Percentiles rank a stretch among this genome's conserved stretches.
Conservation (phyloP, 2,113 vertebrate species). For the Pontoporia blainvillei region DNA sequence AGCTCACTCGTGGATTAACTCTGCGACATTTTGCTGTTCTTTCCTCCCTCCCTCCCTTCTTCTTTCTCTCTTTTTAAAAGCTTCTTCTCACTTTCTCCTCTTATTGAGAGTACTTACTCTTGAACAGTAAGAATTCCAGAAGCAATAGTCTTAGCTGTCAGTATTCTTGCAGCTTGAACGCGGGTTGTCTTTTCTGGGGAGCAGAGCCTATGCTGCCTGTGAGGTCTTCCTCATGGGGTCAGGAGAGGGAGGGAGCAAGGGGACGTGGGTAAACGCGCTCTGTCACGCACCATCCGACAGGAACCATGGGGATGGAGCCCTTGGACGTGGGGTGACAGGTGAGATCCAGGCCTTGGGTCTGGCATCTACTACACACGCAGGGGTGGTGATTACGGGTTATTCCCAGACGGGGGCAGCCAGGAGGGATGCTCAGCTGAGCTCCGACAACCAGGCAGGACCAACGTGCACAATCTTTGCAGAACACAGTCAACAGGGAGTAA, state of each 20-base stretch:
- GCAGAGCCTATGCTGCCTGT: too few relatives aligned
- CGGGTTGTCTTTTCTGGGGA: background rate
- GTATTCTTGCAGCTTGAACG: too few relatives aligned
- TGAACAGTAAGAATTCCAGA: background rate
- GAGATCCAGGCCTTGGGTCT: background rate
- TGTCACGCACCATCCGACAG: too few relatives aligned
- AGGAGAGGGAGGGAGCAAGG: too few relatives aligned
- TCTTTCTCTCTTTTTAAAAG: too few relatives aligned
- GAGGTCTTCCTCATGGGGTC: accelerated
- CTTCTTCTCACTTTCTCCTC: background rate
- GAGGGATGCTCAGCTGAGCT: too few relatives aligned
- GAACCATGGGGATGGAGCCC: background rate
- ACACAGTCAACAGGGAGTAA: background rate
- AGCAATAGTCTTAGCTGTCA: background rate
- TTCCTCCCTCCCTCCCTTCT: background rate
- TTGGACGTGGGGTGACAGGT: background rate
- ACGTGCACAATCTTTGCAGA: too few relatives aligned
- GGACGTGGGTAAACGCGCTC: too few relatives aligned
- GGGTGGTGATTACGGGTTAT: background rate
- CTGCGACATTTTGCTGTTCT: background rate
- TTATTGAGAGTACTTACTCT: background rate
- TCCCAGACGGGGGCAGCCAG: background rate
- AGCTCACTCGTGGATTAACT: accelerated
- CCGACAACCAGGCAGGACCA: background rate
- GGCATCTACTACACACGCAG: background rate